Percentiles rank a stretch among this genome's conserved stretches.
Evolutionary conservation across 1,140 invertebrate species (phyloP).

Genomic region (Archivesica marissinica): DNA sequence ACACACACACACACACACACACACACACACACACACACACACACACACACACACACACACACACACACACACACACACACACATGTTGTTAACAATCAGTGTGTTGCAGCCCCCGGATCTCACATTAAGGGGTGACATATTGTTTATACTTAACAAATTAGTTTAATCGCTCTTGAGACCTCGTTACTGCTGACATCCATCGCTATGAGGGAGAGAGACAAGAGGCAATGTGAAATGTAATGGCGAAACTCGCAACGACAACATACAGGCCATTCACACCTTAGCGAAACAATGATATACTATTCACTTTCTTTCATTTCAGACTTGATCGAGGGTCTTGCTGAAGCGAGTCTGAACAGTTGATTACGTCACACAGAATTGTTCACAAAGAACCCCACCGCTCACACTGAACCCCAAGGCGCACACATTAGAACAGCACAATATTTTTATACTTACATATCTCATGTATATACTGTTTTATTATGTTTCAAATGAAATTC

Average conservation of each 20-base stretch:
- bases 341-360: constrained; percentile 16
- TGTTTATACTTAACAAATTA: background rate
- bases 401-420: background rate
- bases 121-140: background rate
- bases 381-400: background rate
- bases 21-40: no score
- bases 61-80: no score
- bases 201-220: no score
- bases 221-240: no score
- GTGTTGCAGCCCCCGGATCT: background rate
- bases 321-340: constrained; percentile 51
- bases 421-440: constrained; percentile 19
- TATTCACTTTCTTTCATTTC: background rate
- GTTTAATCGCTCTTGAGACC: no score
- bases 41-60: no score
- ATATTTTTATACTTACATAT: constrained; percentile 34
- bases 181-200: no score
- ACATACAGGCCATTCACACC: background rate
- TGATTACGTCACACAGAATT: background rate
- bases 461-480: background rate
- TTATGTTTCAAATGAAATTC: no score
- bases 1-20: no score
- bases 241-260: background rate
- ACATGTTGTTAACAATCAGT: background rate
- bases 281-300: background rate